These are phyloP conservation scores for Cosmorhoe ocellata DNA, from an alignment of 2,888 invertebrate species.

Conservation along the genomic window DNA sequence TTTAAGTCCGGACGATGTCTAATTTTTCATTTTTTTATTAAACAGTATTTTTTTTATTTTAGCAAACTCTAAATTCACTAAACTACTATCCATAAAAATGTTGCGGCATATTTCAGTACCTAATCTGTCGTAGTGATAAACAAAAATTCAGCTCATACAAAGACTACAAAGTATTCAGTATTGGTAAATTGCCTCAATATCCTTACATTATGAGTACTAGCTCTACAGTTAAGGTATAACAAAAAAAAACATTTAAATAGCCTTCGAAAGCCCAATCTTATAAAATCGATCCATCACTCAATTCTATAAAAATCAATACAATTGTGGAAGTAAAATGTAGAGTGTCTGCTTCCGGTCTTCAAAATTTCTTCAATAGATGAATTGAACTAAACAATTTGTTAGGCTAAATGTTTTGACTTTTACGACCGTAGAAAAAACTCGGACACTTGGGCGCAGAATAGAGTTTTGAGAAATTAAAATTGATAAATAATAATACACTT, in stretches of 20 bases:
- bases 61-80: no score
- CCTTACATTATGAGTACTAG: no score
- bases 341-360: slow-evolving; percentile 65
- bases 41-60: no score
- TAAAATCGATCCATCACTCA: slow-evolving; percentile 35
- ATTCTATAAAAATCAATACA: slow-evolving; percentile 26
- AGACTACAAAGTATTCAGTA: no score
- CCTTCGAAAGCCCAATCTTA: slow-evolving; percentile 39
- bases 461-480: slow-evolving; percentile 55
- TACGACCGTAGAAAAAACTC: slow-evolving; percentile 36
- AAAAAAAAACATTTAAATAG: slow-evolving; percentile 25
- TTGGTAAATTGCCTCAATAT: no score
- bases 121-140: no score
- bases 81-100: no score
- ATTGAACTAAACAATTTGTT: slow-evolving; percentile 59
- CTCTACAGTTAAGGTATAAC: no score
- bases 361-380: slow-evolving; percentile 32
- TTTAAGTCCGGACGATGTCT: no score
- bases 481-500: slow-evolving; percentile 27
- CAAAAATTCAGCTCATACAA: no score
- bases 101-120: no score
- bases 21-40: no score
- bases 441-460: slow-evolving; percentile 62
- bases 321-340: slow-evolving; percentile 34
- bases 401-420: slow-evolving; percentile 71